Conservation (phyloP, 2,797 vertebrate species). For the Schizothorax lantsangensis region DNA sequence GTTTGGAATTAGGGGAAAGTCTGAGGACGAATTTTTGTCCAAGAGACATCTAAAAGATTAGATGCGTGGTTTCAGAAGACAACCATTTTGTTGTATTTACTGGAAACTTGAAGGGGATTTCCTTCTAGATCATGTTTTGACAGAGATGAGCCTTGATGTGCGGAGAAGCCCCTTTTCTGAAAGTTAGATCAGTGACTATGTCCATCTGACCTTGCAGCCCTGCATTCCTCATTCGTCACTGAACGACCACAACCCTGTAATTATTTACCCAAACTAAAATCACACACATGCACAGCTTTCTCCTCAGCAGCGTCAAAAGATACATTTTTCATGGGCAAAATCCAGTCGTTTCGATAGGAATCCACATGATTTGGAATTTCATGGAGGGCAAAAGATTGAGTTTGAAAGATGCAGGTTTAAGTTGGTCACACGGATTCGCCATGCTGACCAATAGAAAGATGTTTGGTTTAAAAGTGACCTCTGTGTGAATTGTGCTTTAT, state of each 20-base stretch:
- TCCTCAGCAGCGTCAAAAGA: neutral
- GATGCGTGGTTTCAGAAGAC: neutral
- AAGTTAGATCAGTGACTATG: slow-evolving; percentile 5
- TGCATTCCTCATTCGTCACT: slow-evolving; percentile 53
- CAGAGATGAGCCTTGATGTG: slow-evolving; percentile 1
- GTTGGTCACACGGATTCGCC: neutral
- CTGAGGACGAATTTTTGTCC: neutral
- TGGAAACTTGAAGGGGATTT: slow-evolving; percentile 50
- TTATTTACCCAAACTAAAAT: slow-evolving; percentile 50
- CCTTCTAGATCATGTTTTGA: slow-evolving; percentile 50
- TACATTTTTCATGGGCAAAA: neutral
- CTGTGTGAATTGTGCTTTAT: neutral
- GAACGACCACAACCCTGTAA: slow-evolving; percentile 49
- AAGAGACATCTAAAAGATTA: neutral
- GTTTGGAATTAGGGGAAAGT: neutral
- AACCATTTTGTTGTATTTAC: slow-evolving; percentile 37
- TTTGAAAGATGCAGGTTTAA: neutral
- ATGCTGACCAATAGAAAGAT: neutral
- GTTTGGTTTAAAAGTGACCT: neutral
- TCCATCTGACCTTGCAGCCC: slow-evolving; percentile 44
- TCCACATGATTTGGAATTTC: neutral
- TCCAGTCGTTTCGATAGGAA: neutral
- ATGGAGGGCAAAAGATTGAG: neutral
- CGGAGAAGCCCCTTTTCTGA: neutral
- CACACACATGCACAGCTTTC: slow-evolving; percentile 3